A percentile compares a stretch with the other conserved stretches of the same genome.
phyloP scores from a whole-genome alignment of 2,113 vertebrate species.

The Gallinago media region DNA sequence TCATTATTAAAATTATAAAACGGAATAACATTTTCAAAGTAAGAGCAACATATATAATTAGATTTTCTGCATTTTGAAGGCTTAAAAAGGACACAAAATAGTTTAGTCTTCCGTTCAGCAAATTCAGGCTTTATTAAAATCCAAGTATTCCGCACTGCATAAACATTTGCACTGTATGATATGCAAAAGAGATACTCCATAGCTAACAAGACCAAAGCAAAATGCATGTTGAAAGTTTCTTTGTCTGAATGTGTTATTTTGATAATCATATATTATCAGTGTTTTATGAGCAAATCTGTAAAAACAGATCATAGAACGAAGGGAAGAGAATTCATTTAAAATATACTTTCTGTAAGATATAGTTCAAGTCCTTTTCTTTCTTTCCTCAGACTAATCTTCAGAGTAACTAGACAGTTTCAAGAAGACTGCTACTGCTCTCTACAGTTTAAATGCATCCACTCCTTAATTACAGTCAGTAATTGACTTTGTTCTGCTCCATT shows the following conservation, averaged over 20 bases:
- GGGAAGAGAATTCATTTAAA: constrained; percentile 69
- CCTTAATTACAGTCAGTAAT: constrained; percentile 86
- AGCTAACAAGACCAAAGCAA: constrained; percentile 73
- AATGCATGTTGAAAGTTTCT: constrained; percentile 74
- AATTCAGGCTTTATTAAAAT: constrained; percentile 74
- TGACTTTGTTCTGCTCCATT: constrained; percentile 82
- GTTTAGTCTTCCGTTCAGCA: constrained; percentile 70
- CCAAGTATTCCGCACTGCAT: constrained; percentile 58
- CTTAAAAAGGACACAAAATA: constrained; percentile 60
- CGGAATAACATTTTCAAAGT: constrained; percentile 70
- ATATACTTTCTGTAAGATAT: constrained; percentile 68
- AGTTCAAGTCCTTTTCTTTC: constrained; percentile 74
- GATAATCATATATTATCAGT: constrained; percentile 76
- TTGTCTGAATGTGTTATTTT: constrained; percentile 71
- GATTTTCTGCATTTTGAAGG: constrained; percentile 72
- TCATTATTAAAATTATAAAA: constrained; percentile 76
- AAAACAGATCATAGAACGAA: constrained; percentile 67
- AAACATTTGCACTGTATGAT: constrained; percentile 69
- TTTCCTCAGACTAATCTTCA: constrained; percentile 77
- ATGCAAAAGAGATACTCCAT: constrained; percentile 71
- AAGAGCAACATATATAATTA: constrained; percentile 76
- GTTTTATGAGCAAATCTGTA: constrained; percentile 73
- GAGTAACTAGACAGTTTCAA: constrained; percentile 82
- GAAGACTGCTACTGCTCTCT: constrained; percentile 99
- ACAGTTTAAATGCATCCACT: constrained; percentile 93